These are phyloP conservation scores for Sturmia bella DNA, from an alignment of 2,888 invertebrate genomes.

Conservation along the genomic window DNA sequence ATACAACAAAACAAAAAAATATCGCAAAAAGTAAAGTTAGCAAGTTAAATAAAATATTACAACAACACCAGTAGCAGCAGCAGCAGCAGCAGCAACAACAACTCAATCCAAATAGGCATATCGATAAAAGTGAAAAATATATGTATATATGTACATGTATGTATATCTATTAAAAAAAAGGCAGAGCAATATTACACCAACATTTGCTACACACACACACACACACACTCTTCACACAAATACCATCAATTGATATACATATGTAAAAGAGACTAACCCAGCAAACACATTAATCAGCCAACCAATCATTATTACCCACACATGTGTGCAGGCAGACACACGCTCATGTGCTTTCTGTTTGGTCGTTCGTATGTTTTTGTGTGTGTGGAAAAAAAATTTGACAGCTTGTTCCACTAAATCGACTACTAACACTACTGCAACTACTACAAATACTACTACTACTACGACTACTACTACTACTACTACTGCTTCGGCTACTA, in stretches of 20 bases:
- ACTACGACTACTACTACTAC: slow-evolving; percentile 46
- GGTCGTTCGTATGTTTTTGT: slow-evolving; percentile 26
- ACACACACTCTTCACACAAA: slow-evolving; percentile 40
- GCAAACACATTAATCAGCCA: slow-evolving; percentile 32
- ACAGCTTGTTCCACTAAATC: slow-evolving; percentile 47
- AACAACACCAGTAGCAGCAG: no score
- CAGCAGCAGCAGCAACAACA: slow-evolving; percentile 51
- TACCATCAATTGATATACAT: slow-evolving; percentile 47
- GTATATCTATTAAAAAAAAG: slow-evolving; percentile 17
- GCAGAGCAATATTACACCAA: slow-evolving; percentile 72
- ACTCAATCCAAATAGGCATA: slow-evolving; percentile 65
- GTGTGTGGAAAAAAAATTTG: no score
- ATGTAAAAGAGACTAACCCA: slow-evolving; percentile 54
- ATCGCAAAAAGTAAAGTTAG: slow-evolving; percentile 56
- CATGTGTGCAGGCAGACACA: slow-evolving; percentile 17
- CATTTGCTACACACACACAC: slow-evolving; percentile 63
- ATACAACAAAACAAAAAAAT: slow-evolving; percentile 31
- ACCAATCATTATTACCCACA: slow-evolving; percentile 4
- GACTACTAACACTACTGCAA: slow-evolving; percentile 41
- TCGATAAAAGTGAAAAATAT: slow-evolving; percentile 72
- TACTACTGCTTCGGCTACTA: slow-evolving; percentile 37
- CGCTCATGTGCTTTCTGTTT: slow-evolving; percentile 9
- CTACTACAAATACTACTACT: slow-evolving; percentile 48
- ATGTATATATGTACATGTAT: slow-evolving; percentile 27
- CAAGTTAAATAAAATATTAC: slow-evolving; percentile 40